These are phyloP conservation scores for Syrrhaptes paradoxus DNA, from an alignment of 2,113 vertebrate genomes.

Conservation along the genomic window DNA sequence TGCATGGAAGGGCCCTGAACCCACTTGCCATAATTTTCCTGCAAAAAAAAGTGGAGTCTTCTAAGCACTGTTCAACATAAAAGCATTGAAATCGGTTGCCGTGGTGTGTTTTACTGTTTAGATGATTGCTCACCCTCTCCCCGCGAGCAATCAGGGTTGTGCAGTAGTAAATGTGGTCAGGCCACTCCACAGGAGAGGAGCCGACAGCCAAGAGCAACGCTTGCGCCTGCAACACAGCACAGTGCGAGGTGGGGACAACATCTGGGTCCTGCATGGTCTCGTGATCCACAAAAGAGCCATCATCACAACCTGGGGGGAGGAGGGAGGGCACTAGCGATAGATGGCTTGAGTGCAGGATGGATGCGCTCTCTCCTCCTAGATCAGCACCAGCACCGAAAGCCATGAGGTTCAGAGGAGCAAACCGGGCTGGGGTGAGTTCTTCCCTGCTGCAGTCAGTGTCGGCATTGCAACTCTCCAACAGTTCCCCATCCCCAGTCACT, in stretches of 20 bases:
- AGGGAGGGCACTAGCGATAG: background rate
- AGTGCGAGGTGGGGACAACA: background rate
- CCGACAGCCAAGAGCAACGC: background rate
- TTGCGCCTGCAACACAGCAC: accelerated
- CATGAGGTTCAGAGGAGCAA: background rate
- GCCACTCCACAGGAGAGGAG: background rate
- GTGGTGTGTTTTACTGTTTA: background rate
- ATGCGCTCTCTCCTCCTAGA: background rate
- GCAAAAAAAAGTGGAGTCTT: background rate
- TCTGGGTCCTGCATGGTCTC: background rate
- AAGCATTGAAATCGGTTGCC: background rate
- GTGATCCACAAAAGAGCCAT: background rate
- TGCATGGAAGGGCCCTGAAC: background rate
- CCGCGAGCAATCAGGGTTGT: background rate
- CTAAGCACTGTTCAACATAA: background rate
- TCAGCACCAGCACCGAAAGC: background rate
- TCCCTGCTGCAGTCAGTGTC: background rate
- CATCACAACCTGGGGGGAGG: background rate
- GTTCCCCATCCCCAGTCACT: background rate
- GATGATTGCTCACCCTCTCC: background rate
- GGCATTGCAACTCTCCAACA: background rate
- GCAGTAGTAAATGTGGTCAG: background rate
- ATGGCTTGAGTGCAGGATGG: background rate
- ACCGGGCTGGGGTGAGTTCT: background rate
- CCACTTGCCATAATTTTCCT: background rate